Base-by-base conservation (phyloP, 2,888 invertebrate species). In the Phymatocera aterrima region DNA sequence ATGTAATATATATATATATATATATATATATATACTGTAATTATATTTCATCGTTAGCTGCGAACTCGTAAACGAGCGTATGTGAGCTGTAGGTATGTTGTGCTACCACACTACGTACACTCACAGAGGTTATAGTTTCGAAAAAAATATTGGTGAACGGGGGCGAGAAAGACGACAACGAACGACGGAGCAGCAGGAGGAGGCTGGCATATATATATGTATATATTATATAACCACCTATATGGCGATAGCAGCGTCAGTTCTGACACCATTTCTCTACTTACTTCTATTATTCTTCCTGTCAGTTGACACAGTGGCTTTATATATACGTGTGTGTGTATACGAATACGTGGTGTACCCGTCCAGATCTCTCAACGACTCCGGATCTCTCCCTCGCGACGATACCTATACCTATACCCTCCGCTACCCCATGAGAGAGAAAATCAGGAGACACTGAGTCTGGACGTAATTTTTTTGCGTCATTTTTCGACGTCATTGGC, bases 401-500 rank as follows among this genome's bases (percentile, higher is more conserved):
- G n/a, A n/a, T n/a, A n/a, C n/a, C n/a, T n/a, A n/a, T n/a, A n/a
- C n/a, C n/a, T n/a, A n/a, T 15, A 8, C 18, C 60, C 37, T 24
- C 40, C 18, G 12, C 34, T 37, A 21, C 18, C 60, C 64, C 34
- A 12, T 24, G 75, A 60, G 57, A 75, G 75, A 75, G 54, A 75
- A 79, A 64, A 82, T 85, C 82, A 82, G 87, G 85, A 85, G 87
- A 87, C 88, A 82, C 84, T 83, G 85, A 86, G 89, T 88, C 89
- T 90, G 87, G 84, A 85, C 80, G 82, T 82, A 82, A 85, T 87
- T 89, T 90, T 87, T 90, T 90, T 87, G 84, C 83, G 83, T 88
- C 86, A 90, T 89, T 90, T 89, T 86, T 89, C 89, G 88, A 87
- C 87, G 89, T 90, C 90, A 90, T 89, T 86, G 89, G 88, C 89